Evolutionary conservation across 2,113 vertebrate species (phyloP).

Genomic region (Mesoclemmys tuberculata): DNA sequence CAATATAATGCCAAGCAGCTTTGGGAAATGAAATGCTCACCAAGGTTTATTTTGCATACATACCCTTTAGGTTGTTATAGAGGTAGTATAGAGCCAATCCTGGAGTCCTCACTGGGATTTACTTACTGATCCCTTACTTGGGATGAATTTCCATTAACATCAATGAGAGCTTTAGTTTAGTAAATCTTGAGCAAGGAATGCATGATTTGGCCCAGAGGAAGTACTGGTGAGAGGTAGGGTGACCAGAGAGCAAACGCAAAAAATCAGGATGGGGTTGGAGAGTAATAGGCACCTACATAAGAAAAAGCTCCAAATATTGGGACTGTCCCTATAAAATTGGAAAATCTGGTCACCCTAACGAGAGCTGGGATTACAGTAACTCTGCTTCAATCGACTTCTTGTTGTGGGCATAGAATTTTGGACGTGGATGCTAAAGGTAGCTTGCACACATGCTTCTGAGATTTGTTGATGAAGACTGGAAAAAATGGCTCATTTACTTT

Average conservation of each 20-base stretch:
- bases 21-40: background rate
- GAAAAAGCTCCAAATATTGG: too few relatives aligned
- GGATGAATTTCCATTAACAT: background rate
- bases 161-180: background rate
- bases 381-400: fast-evolving
- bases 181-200: background rate
- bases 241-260: too few relatives aligned
- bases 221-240: background rate
- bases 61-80: fast-evolving
- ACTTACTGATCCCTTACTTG: fast-evolving
- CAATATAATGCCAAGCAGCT: background rate
- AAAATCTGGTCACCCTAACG: too few relatives aligned
- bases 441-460: background rate
- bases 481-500: background rate
- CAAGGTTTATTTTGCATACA: background rate
- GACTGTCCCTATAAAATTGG: too few relatives aligned
- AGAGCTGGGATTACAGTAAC: background rate
- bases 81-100: background rate
- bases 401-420: background rate
- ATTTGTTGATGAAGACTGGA: background rate
- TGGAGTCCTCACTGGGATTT: background rate
- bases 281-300: too few relatives aligned
- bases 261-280: too few relatives aligned
- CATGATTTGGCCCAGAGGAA: background rate
- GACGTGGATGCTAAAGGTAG: background rate